Percentiles rank a stretch among this genome's conserved stretches.
Evolutionary conservation across 1,140 invertebrate species (phyloP).

Genomic region (Steinernema khuongi): DNA sequence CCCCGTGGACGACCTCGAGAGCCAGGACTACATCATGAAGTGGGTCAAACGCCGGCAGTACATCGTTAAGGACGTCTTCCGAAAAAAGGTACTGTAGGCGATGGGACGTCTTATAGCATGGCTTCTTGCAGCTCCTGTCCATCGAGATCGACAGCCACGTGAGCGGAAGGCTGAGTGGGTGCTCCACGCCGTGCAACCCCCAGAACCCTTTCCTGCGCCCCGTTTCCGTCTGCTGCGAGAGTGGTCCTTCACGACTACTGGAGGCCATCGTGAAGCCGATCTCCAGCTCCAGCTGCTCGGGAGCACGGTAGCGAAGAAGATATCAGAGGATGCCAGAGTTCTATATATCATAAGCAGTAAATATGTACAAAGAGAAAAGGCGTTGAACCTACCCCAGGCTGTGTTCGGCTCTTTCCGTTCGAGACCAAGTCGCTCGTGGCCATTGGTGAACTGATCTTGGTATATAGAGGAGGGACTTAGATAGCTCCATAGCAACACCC

Average conservation of each 20-base stretch:
- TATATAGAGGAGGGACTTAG: too few species aligned
- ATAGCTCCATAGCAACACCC: too few species aligned
- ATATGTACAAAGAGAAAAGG: too few species aligned
- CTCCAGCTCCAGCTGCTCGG: neutral
- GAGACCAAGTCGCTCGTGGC: too few species aligned
- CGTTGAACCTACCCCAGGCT: too few species aligned
- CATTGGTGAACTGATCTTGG: too few species aligned
- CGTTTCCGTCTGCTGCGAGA: neutral
- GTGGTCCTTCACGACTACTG: neutral
- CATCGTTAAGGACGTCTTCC: slow-evolving; percentile 5
- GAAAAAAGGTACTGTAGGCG: neutral
- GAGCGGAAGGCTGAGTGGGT: neutral
- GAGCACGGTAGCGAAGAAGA: neutral
- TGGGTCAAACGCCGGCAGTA: neutral
- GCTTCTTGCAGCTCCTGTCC: neutral
- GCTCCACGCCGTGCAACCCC: neutral
- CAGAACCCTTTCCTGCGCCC: neutral
- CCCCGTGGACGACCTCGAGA: neutral
- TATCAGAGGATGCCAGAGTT: neutral
- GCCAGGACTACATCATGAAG: slow-evolving; percentile 8
- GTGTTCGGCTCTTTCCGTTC: too few species aligned
- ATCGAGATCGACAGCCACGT: slow-evolving; percentile 12
- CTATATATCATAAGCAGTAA: neutral
- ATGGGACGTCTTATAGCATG: neutral
- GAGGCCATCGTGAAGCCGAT: slow-evolving; percentile 1